Percentiles rank a stretch among this genome's conserved stretches.
These are phyloP conservation scores for Agrochola lychnidis DNA, from an alignment of 2,888 invertebrate species.

Conservation along the genomic window DNA sequence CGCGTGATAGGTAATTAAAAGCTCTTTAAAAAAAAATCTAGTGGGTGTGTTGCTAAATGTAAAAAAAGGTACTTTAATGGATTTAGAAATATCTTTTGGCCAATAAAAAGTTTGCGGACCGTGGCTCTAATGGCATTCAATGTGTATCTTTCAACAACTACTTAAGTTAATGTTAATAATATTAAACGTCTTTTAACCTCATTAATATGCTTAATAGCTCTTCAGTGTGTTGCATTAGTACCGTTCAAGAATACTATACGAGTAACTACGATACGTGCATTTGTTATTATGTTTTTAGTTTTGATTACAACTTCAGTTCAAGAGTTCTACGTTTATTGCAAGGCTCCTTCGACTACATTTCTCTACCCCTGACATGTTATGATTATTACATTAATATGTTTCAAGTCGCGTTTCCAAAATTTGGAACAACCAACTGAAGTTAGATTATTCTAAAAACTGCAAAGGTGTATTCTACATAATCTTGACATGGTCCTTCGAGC, in stretches of 20 bases:
- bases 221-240: conserved; percentile 8
- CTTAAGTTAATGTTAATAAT: conserved; percentile 12
- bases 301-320: not conserved
- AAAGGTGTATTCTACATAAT: not conserved
- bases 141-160: not conserved
- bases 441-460: not conserved
- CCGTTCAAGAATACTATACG: conserved; percentile 35
- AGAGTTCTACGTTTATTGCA: not conserved
- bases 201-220: conserved; percentile 35
- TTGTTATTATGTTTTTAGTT: conserved; percentile 4
- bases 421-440: not conserved
- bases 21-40: too few relatives aligned
- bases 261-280: conserved; percentile 11
- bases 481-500: not conserved
- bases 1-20: too few relatives aligned
- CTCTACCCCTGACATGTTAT: not conserved
- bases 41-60: not conserved
- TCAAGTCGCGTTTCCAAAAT: not conserved
- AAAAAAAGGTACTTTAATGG: too few relatives aligned
- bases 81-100: not conserved
- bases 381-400: not conserved
- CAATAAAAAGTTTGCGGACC: not conserved
- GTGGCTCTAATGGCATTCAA: conserved; percentile 4
- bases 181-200: conserved; percentile 1
- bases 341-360: not conserved